Base-by-base conservation (phyloP, 2,113 vertebrate species). In the Acanthochromis polyacanthus region DNA sequence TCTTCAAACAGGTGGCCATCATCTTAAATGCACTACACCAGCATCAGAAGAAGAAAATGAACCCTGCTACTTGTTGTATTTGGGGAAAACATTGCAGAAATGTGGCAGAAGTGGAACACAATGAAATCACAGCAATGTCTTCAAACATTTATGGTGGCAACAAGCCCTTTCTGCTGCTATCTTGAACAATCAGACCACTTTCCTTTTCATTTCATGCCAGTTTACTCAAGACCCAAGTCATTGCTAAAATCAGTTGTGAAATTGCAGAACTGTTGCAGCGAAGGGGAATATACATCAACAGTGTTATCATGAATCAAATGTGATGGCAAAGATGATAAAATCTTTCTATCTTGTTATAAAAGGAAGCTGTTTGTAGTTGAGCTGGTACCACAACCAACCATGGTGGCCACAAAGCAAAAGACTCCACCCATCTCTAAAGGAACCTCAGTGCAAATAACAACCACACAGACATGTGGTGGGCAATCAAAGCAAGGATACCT, bases 161-260 rank as follows among this genome's bases (percentile, higher is more conserved):
- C 45, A 52, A 17, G n/a, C 46, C 58, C 8, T 40, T 36, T 20
- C 7, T 28, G 1, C 38, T 45, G 51, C 66, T 45, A 46, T 70
- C 30, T 36, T 59, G n/a, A 83, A 59, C 19, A 74, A 46, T 69
- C 55, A 61, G 10, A 15, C 19, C 30, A 10, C 16, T 67, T 38
- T 52, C 3, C 9, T 30, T 28, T 36, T 53, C 61, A 61, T 68
- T 17, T 40, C 36, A 19, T 40, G 28, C 38, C n/a, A 30, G 64
- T 30, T 52, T 23, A 40, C 40, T 71, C 57, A 14, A 62, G 16
- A 36, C 55, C 36, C 12, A 14, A 62, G 16, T 65, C 43, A 53
- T 65, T 48, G 36, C 17, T 57, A 19, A 75, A 76, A 74, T 58
- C 57, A 70, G 12, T 38, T 46, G 51, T 51, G 67, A 58, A 78